phyloP scores from a whole-genome alignment of 2,888 invertebrate species.

The Sipunculus nudus region DNA sequence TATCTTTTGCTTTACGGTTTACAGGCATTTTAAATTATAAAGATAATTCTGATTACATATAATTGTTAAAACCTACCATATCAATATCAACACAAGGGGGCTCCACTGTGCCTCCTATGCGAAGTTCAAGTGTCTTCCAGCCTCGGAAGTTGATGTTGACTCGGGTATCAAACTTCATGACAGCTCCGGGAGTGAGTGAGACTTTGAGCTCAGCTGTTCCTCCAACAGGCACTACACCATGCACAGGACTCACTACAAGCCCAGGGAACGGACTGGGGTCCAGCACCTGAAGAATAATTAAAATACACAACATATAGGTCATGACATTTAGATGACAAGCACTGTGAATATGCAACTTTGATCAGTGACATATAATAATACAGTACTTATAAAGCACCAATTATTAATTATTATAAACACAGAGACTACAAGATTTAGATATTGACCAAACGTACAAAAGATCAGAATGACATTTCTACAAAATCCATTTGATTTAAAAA shows the following conservation, averaged over 20 bases:
- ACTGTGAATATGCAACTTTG: too few relatives aligned
- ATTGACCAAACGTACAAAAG: too few relatives aligned
- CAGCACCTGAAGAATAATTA: slow-evolving; percentile 49
- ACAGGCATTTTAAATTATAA: not conserved
- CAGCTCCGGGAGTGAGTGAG: slow-evolving; percentile 59
- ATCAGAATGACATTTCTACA: too few relatives aligned
- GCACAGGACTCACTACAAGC: slow-evolving; percentile 57
- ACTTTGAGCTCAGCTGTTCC: slow-evolving; percentile 60
- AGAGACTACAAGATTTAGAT: too few relatives aligned
- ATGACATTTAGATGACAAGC: too few relatives aligned
- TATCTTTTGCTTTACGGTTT: too few relatives aligned
- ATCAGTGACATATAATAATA: too few relatives aligned
- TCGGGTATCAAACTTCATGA: slow-evolving; percentile 63
- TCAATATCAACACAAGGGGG: slow-evolving; percentile 63
- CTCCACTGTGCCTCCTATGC: slow-evolving; percentile 65
- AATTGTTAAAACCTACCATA: slow-evolving; percentile 59
- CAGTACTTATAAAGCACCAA: too few relatives aligned
- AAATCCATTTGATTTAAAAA: too few relatives aligned
- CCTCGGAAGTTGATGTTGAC: slow-evolving; percentile 62
- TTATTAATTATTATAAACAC: too few relatives aligned
- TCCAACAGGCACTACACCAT: slow-evolving; percentile 65
- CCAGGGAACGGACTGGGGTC: slow-evolving; percentile 65
- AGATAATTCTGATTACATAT: too few relatives aligned
- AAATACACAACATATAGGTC: too few relatives aligned
- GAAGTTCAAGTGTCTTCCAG: slow-evolving; percentile 59